Conservation (phyloP, 2,888 invertebrate genomes). For the Brachynemurus nebulosus region DNA sequence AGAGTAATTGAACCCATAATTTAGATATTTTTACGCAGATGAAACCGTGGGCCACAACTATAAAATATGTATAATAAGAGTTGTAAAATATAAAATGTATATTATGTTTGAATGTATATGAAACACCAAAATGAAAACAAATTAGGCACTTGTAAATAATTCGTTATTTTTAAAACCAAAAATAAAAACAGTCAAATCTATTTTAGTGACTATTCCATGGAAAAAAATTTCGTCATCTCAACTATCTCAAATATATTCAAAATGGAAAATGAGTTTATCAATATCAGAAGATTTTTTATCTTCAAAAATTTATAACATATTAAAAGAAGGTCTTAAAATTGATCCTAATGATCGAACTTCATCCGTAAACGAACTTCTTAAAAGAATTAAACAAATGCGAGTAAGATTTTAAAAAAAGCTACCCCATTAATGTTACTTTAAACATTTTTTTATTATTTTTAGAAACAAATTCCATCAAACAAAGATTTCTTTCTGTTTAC, state of each 20-base stretch:
- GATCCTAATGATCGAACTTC: background rate
- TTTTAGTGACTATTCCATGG: slow-evolving; percentile 1
- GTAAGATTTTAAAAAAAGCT: background rate
- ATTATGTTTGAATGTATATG: too few relatives aligned
- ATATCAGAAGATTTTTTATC: background rate
- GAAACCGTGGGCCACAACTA: too few relatives aligned
- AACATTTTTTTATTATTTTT: background rate
- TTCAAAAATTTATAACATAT: background rate
- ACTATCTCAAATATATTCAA: background rate
- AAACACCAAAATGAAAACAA: too few relatives aligned
- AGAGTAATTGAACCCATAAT: too few relatives aligned
- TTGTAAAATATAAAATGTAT: too few relatives aligned
- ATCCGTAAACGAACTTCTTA: background rate
- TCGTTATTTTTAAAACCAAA: too few relatives aligned
- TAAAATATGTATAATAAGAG: too few relatives aligned
- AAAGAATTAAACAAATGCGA: background rate
- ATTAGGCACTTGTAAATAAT: too few relatives aligned
- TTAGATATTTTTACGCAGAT: too few relatives aligned
- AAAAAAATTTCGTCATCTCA: slow-evolving; percentile 1
- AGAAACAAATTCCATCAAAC: background rate
- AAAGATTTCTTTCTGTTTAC: background rate
- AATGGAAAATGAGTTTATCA: slow-evolving; percentile 1
- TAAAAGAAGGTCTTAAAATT: slow-evolving; percentile 1
- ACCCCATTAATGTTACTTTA: background rate
- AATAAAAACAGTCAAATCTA: too few relatives aligned